A percentile compares a stretch with the other conserved stretches of the same genome.
Conservation (phyloP, 2,113 vertebrate genomes). For the Silurus meridionalis region DNA sequence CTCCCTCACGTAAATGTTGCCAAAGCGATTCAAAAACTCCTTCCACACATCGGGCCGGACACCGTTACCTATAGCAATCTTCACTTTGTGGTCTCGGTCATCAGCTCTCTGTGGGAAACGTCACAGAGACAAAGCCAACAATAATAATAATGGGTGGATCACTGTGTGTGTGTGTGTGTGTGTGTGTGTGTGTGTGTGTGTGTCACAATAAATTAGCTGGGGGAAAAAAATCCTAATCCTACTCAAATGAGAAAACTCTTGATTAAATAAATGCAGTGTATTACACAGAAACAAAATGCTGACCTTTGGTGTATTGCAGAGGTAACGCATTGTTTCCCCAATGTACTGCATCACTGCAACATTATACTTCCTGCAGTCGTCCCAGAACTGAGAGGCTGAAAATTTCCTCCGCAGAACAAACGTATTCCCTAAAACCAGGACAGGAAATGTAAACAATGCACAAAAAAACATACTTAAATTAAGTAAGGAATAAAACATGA, state of each 20-base stretch:
- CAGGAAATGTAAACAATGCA: not conserved
- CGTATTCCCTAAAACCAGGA: slow-evolving; percentile 73
- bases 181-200: not conserved
- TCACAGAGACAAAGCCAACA: not conserved
- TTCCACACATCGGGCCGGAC: slow-evolving; percentile 79
- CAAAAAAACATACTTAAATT: not conserved
- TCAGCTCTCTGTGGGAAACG: slow-evolving; percentile 69
- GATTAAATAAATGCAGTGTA: not conserved
- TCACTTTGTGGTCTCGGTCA: slow-evolving; percentile 79
- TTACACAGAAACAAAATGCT: slow-evolving; percentile 12
- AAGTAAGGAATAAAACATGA: not conserved
- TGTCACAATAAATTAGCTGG: not conserved
- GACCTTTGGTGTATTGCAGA: slow-evolving; percentile 82
- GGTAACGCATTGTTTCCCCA: slow-evolving; percentile 86
- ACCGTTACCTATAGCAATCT: slow-evolving; percentile 83
- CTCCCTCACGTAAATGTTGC: slow-evolving; percentile 78
- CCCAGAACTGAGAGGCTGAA: slow-evolving; percentile 92
- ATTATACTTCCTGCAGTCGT: slow-evolving; percentile 85
- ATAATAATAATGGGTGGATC: not conserved
- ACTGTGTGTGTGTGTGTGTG: not conserved
- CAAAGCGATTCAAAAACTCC: slow-evolving; percentile 81
- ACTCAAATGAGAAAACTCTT: not conserved
- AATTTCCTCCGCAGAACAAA: slow-evolving; percentile 80
- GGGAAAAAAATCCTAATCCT: not conserved
- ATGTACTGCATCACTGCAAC: slow-evolving; percentile 91